A percentile compares a stretch with the other conserved stretches of the same genome.
phyloP scores from a whole-genome alignment of 2,797 vertebrate species.

The Setipinna tenuifilis region DNA sequence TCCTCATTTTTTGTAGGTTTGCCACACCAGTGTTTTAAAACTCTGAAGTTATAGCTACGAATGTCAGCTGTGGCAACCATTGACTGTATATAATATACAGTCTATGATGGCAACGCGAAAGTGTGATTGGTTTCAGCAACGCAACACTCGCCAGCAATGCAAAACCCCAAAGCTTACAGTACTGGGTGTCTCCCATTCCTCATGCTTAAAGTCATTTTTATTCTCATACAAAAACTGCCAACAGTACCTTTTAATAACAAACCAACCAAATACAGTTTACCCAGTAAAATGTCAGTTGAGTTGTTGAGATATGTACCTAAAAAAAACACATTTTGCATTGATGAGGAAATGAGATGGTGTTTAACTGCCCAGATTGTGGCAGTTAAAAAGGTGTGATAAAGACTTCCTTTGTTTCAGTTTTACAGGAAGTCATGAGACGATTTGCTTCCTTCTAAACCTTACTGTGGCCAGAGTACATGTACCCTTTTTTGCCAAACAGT shows the following conservation, averaged over 20 bases:
- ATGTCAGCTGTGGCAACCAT: too few species aligned
- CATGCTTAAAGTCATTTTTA: not conserved
- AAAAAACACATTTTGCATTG: not conserved
- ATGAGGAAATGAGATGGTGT: not conserved
- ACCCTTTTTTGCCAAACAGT: not conserved
- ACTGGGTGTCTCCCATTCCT: not conserved
- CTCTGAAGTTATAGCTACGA: too few species aligned
- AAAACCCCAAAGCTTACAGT: not conserved
- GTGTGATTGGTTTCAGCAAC: too few species aligned
- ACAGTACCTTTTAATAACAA: not conserved
- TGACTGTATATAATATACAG: too few species aligned
- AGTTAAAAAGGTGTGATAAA: not conserved
- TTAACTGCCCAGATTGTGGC: not conserved
- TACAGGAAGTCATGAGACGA: constrained; percentile 19
- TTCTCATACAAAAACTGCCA: not conserved
- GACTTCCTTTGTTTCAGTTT: constrained; percentile 16
- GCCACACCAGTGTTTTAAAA: too few species aligned
- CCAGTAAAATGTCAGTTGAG: not conserved
- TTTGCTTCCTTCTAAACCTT: not conserved
- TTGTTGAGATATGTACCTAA: not conserved
- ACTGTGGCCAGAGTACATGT: not conserved
- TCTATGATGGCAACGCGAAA: too few species aligned
- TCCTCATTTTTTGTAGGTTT: too few species aligned
- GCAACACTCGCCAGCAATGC: too few species aligned
- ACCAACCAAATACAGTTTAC: not conserved